These are phyloP conservation scores for Caenorhabditis afra DNA, from an alignment of 2,888 invertebrate species.

Conservation along the genomic window DNA sequence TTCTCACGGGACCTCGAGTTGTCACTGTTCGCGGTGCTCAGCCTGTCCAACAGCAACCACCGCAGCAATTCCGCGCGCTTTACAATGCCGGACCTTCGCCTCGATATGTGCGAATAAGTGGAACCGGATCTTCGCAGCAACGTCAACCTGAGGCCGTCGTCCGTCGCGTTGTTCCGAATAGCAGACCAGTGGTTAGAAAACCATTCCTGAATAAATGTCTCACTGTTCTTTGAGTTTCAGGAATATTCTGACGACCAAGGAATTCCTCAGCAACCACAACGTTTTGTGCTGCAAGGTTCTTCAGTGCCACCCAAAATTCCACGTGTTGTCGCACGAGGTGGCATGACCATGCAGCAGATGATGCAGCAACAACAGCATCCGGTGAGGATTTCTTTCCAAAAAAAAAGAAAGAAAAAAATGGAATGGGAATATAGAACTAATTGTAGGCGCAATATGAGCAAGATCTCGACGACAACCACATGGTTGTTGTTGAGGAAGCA, in stretches of 20 bases:
- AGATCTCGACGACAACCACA: slow-evolving; percentile 7
- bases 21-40: slow-evolving; percentile 8
- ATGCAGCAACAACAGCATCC: slow-evolving; percentile 51
- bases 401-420: background rate
- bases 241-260: slow-evolving; percentile 21
- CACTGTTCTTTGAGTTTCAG: slow-evolving; percentile 17
- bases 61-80: slow-evolving; percentile 4
- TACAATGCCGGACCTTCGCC: background rate
- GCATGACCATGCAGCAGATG: slow-evolving; percentile 59
- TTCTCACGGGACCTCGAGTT: background rate
- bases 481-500: slow-evolving; percentile 11
- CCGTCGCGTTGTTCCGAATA: slow-evolving; percentile 19
- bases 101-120: slow-evolving; percentile 14
- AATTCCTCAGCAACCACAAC: background rate
- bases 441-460: slow-evolving; percentile 14
- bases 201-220: background rate
- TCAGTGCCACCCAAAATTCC: slow-evolving; percentile 22
- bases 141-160: background rate
- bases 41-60: background rate
- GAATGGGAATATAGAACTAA: background rate
- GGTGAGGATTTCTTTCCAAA: slow-evolving; percentile 19
- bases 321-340: slow-evolving; percentile 43
- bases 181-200: slow-evolving; percentile 6
- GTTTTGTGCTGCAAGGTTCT: slow-evolving; percentile 22
- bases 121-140: background rate